Conservation (phyloP, 2,113 vertebrate species). For the Hemichromis elongatus region DNA sequence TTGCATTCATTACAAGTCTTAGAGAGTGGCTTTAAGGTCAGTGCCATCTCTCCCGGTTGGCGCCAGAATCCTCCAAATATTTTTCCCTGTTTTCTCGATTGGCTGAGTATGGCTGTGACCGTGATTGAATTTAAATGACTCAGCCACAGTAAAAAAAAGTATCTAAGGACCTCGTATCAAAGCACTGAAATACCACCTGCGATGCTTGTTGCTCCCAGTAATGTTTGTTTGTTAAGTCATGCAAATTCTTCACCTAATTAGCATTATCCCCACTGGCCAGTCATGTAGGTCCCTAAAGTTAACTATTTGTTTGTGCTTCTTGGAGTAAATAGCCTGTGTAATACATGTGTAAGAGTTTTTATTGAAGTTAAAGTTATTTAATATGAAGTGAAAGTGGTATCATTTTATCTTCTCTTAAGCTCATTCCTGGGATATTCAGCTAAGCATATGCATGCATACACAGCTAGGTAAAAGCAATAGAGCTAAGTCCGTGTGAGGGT, state of each 20-base stretch:
- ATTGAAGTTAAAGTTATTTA: not conserved
- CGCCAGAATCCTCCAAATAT: not conserved
- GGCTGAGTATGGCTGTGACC: not conserved
- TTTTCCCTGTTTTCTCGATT: not conserved
- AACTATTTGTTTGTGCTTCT: not conserved
- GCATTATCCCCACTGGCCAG: not conserved
- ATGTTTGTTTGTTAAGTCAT: constrained; percentile 15
- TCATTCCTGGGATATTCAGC: not conserved
- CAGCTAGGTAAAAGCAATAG: not conserved
- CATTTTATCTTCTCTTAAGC: not conserved
- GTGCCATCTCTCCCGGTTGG: not conserved
- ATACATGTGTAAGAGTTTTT: not conserved
- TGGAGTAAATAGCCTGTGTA: not conserved
- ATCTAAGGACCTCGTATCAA: not conserved
- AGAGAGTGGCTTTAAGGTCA: not conserved
- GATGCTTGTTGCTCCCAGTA: not conserved
- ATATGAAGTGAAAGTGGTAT: not conserved
- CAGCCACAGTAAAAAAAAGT: not conserved
- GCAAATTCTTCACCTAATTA: constrained; percentile 11
- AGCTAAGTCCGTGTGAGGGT: constrained; percentile 18
- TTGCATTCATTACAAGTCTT: not conserved
- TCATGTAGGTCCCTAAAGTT: not conserved
- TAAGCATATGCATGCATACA: not conserved
- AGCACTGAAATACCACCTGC: not conserved
- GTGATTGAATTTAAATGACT: constrained; percentile 20